Conservation (phyloP, 2,888 invertebrate species). For the Ophioninae sp. region DNA sequence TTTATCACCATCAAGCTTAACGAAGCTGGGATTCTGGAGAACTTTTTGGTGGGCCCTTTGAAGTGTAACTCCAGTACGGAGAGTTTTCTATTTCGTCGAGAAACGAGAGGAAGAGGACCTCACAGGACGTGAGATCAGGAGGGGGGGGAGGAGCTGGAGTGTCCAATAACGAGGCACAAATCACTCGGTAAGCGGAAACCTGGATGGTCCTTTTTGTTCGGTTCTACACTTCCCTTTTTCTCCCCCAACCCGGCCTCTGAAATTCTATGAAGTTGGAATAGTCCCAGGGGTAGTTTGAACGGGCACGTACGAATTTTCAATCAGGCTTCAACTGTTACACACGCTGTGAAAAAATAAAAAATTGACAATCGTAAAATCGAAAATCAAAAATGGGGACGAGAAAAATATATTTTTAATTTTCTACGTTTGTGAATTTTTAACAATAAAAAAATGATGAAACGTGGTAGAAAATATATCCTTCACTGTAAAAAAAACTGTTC, state of each 20-base stretch:
- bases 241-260: not conserved
- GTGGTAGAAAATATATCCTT: no score
- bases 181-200: conserved; percentile 53
- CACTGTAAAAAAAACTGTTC: no score
- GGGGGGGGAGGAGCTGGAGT: conserved; percentile 13
- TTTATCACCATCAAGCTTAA: conserved; percentile 4
- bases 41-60: conserved; percentile 13
- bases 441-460: no score
- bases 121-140: not conserved
- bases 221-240: not conserved
- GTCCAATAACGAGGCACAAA: conserved; percentile 40
- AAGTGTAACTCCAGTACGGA: not conserved
- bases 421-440: no score
- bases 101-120: not conserved
- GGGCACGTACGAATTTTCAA: not conserved
- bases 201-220: conserved; percentile 25
- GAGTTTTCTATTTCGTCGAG: not conserved
- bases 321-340: no score
- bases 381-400: no score
- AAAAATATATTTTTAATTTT: no score
- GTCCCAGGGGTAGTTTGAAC: not conserved
- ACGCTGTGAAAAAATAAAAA: no score
- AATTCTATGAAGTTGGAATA: not conserved
- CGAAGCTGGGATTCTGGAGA: conserved; percentile 20
- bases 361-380: no score